Conservation (phyloP, 53 echinoderm and acorn worm genomes). For the Zoroaster sp. region DNA sequence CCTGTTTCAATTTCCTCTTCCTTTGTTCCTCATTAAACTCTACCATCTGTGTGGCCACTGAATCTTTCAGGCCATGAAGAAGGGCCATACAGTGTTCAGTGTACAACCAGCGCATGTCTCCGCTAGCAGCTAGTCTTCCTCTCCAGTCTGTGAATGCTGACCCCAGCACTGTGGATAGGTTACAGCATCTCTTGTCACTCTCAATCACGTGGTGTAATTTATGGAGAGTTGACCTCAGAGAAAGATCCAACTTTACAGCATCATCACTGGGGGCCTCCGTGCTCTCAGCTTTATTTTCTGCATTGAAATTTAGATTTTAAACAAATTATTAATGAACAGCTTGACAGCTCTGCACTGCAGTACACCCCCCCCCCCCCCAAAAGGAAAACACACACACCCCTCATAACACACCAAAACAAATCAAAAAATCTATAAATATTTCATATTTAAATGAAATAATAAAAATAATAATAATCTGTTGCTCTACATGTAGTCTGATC, state of each 20-base stretch:
- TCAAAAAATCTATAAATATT: too few relatives aligned
- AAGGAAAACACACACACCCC: too few relatives aligned
- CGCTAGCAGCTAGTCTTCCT: not conserved
- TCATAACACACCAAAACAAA: too few relatives aligned
- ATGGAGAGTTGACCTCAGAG: conserved; percentile 28
- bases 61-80: conserved; percentile 46
- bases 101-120: conserved; percentile 68
- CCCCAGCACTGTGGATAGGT: conserved; percentile 2
- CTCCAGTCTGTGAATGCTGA: conserved; percentile 16
- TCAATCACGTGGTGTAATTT: conserved; percentile 54
- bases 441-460: too few relatives aligned
- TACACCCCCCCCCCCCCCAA: too few relatives aligned
- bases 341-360: too few relatives aligned
- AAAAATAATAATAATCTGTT: too few relatives aligned
- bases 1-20: not conserved
- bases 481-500: too few relatives aligned
- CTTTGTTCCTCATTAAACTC: conserved; percentile 23
- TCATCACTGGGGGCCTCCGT: conserved; percentile 15
- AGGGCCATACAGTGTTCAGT: conserved; percentile 63
- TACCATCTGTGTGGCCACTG: conserved; percentile 34
- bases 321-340: not conserved
- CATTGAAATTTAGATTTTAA: not conserved
- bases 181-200: conserved; percentile 15
- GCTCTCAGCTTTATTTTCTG: not conserved
- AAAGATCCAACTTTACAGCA: conserved; percentile 32